phyloP scores from a whole-genome alignment of 1,140 invertebrate genomes.

The Platyura marginata region DNA sequence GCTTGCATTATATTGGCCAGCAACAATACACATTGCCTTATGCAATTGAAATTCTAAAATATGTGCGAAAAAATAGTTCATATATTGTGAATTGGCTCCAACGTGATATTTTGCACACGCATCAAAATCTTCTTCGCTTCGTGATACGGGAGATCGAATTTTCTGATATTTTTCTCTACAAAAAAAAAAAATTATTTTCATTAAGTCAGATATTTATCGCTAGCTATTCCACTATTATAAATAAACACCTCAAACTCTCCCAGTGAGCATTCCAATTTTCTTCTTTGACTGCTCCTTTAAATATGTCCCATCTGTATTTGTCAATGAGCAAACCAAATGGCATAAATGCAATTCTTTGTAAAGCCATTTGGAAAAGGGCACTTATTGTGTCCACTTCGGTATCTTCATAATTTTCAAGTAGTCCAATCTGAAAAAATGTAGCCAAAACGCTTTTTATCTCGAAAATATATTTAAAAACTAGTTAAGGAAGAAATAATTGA shows the following conservation, averaged over 20 bases:
- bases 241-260: conserved; percentile 31
- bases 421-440: not conserved
- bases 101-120: conserved; percentile 43
- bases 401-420: conserved; percentile 11
- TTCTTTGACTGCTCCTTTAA: conserved; percentile 27
- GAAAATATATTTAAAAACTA: too few species aligned
- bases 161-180: conserved; percentile 33
- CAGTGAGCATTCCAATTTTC: conserved; percentile 34
- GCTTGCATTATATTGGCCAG: conserved; percentile 29
- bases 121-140: conserved; percentile 36
- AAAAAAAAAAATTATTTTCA: not conserved
- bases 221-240: too few species aligned
- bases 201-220: not conserved
- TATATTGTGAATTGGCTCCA: conserved; percentile 32
- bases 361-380: conserved; percentile 32
- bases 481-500: too few species aligned
- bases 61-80: conserved; percentile 40
- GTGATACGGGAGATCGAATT: conserved; percentile 29
- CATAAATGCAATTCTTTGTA: conserved; percentile 41
- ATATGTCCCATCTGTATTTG: conserved; percentile 35
- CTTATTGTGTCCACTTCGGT: conserved; percentile 29
- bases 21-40: conserved; percentile 33
- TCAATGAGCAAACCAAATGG: conserved; percentile 34
- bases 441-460: too few species aligned
- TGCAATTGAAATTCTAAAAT: conserved; percentile 45